Evolutionary conservation across 2,888 invertebrate genomes (phyloP).

Genomic region (Athetis lepigone): DNA sequence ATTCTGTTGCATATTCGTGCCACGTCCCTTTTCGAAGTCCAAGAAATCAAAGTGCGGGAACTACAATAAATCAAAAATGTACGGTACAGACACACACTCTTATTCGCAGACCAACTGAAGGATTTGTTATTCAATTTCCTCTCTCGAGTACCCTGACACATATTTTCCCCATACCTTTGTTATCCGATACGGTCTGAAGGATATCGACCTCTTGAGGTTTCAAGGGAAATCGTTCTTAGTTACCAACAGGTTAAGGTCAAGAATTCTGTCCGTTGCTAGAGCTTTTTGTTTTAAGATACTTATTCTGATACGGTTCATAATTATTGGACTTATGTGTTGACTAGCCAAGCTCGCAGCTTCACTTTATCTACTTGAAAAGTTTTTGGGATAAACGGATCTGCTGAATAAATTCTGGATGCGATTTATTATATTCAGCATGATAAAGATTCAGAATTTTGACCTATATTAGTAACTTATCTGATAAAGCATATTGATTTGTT

Average conservation of each 20-base stretch:
- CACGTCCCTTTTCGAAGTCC: neutral
- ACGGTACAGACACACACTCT: constrained; percentile 55
- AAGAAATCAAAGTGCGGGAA: constrained; percentile 38
- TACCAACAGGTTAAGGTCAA: constrained; percentile 6
- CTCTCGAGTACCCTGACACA: constrained; percentile 50
- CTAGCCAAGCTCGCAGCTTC: neutral
- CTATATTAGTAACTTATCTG: neutral
- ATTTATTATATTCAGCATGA: neutral
- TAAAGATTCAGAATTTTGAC: neutral
- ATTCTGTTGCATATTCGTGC: neutral
- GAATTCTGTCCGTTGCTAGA: neutral
- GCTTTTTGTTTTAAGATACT: constrained; percentile 50
- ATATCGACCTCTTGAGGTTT: constrained; percentile 44
- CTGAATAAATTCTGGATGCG: neutral
- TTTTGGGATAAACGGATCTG: neutral
- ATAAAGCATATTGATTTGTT: neutral
- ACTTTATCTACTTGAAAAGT: neutral
- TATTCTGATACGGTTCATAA: constrained; percentile 56
- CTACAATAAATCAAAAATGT: constrained; percentile 59
- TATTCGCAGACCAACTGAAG: constrained; percentile 58
- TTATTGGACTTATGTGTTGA: constrained; percentile 48
- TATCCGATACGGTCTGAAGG: constrained; percentile 50
- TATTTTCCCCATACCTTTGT: constrained; percentile 58
- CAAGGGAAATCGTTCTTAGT: constrained; percentile 37
- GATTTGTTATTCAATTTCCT: constrained; percentile 68